Base-by-base conservation (phyloP, 2,797 vertebrate species). In the Philypnodon macrostomus region DNA sequence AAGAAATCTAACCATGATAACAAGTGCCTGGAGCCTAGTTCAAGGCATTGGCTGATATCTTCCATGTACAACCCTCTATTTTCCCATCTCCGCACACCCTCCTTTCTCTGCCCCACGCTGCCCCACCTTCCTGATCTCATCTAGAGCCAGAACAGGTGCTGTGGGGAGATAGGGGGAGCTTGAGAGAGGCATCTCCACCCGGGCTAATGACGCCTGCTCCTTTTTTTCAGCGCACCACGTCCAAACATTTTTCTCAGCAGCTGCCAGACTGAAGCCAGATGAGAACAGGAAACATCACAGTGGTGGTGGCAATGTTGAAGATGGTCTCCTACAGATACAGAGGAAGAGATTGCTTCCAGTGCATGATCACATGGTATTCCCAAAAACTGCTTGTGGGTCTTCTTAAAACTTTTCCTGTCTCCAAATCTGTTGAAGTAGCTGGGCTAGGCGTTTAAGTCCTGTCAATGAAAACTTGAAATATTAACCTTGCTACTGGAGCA, bases 71-170 rank as follows among this genome's bases (percentile, higher is more conserved):
- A 85, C 77, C 59, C 63, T 84, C 49, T 66, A 67, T 63, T 73
- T 54, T 67, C 68, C n/a, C 79, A 68, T 79, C 77, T 81, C 72
- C 51, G 58, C 63, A 63, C 77, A 63, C 75, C 79, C 73, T 70
- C 74, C 60, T 69, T 62, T 58, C 65, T 71, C 61, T 80, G 80
- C 81, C 87, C 85, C 87, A 84, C 81, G 56, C 80, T 85, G 77
- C 80, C 83, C 84, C 70, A 73, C 79, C 81, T 83, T 79, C 66
- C 80, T 80, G 84, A 90, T 90, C 87, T 85, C 86, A 89, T 88
- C 87, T 85, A 69, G 70, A 77, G 76, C 84, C 53, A 33, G 58
- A 88, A 83, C 88, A 89, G 84, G 85, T 90, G 89, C 81, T 83
- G 57, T 44, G 60, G 52, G 49, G 81, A 88, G 87, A 91, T 90